phyloP scores from a whole-genome alignment of 1,140 invertebrate species.

The Phymorhynchus buccinoides region DNA sequence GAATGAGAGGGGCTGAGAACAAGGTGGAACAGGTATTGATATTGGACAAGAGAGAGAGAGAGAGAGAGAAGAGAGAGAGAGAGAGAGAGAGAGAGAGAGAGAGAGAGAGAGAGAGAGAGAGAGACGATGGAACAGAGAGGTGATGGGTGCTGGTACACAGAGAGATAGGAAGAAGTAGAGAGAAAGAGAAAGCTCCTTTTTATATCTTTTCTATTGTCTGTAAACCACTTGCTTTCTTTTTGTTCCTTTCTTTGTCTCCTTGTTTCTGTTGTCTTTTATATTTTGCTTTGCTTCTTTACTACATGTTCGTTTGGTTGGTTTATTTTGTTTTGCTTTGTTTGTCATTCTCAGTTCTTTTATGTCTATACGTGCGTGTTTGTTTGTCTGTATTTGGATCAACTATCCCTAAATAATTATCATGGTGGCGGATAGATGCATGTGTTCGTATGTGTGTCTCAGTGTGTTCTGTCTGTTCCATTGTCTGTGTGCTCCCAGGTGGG shows the following conservation, averaged over 20 bases:
- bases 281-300: constrained; percentile 11
- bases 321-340: neutral
- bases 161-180: no score
- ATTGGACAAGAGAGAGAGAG: neutral
- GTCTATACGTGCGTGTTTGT: neutral
- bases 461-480: neutral
- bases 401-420: neutral
- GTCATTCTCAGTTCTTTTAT: neutral
- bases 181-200: no score
- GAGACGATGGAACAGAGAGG: neutral
- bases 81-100: constrained; percentile 15
- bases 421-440: neutral
- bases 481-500: no score
- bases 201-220: neutral
- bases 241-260: neutral
- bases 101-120: neutral
- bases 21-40: no score
- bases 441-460: neutral
- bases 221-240: neutral
- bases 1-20: constrained; percentile 20
- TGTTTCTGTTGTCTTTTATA: constrained; percentile 21
- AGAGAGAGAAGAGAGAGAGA: constrained; percentile 14
- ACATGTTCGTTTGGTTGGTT: neutral
- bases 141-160: neutral
- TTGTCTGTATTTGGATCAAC: neutral